A percentile compares a stretch with the other conserved stretches of the same genome.
phyloP scores from a whole-genome alignment of 2,888 invertebrate genomes.

The Pantelozetes paolii region DNA sequence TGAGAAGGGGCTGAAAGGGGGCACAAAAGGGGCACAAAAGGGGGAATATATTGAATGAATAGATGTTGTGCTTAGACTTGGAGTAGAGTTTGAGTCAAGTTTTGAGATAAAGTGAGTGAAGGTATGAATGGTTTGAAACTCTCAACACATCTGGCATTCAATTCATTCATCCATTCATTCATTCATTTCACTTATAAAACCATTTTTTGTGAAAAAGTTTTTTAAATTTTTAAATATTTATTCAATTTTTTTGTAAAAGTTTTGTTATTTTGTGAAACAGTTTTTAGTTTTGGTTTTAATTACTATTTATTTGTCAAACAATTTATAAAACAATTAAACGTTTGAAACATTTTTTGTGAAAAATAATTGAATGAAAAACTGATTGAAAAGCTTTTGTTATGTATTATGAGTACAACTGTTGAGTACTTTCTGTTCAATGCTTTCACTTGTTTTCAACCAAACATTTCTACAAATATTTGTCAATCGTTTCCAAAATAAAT shows the following conservation, averaged over 20 bases:
- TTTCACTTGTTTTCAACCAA: not conserved
- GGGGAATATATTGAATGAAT: too few relatives aligned
- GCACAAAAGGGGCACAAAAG: too few relatives aligned
- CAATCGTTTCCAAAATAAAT: not conserved
- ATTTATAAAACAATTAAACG: not conserved
- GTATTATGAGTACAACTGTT: not conserved
- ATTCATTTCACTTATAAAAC: not conserved
- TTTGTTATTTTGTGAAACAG: too few relatives aligned
- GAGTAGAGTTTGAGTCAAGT: not conserved
- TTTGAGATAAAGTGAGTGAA: not conserved
- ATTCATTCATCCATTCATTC: not conserved
- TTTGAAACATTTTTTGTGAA: too few relatives aligned
- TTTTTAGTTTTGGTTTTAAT: not conserved
- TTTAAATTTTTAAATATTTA: not conserved
- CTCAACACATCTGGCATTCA: slow-evolving; percentile 7
- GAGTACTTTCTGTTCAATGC: not conserved
- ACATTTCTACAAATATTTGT: not conserved
- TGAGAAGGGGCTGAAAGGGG: too few relatives aligned
- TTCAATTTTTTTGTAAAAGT: too few relatives aligned
- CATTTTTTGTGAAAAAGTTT: not conserved
- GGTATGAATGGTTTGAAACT: not conserved
- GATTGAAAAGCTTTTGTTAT: not conserved
- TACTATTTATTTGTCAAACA: not conserved
- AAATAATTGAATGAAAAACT: not conserved
- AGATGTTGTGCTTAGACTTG: too few relatives aligned